Conservation (phyloP, 1,140 invertebrate species). For the Brachionus rotundiformis region DNA sequence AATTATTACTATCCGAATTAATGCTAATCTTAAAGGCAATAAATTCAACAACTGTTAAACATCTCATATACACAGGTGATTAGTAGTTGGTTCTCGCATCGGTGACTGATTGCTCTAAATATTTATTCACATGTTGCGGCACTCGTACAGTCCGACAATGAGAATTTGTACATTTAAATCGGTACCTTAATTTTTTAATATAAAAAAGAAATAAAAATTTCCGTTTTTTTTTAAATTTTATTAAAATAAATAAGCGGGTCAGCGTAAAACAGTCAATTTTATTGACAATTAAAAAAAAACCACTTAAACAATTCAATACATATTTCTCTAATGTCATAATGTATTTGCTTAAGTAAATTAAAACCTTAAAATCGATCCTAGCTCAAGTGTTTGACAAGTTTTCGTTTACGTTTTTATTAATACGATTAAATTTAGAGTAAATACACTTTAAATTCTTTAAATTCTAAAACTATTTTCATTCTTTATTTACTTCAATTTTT, state of each 20-base stretch:
- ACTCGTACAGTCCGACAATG: constrained; percentile 13
- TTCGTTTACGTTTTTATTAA: constrained; percentile 15
- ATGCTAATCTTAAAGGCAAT: not conserved
- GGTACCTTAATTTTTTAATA: constrained; percentile 20
- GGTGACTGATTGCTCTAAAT: constrained; percentile 13
- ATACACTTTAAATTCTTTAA: constrained; percentile 39
- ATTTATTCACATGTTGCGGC: constrained; percentile 33
- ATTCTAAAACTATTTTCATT: not conserved
- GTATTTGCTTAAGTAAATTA: constrained; percentile 43
- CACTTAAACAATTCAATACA: not conserved
- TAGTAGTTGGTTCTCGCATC: not conserved
- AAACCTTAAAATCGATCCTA: constrained; percentile 13
- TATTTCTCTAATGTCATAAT: constrained; percentile 28
- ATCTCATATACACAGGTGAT: constrained; percentile 32
- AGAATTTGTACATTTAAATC: constrained; percentile 9
- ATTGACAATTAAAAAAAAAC: constrained; percentile 10
- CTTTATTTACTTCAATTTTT: not conserved
- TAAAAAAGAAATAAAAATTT: constrained; percentile 29
- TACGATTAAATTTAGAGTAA: constrained; percentile 24
- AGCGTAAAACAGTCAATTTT: not conserved
- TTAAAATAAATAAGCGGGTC: constrained; percentile 31
- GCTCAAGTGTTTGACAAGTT: constrained; percentile 42
- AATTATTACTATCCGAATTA: constrained; percentile 30
- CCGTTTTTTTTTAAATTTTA: constrained; percentile 5
- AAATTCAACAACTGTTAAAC: constrained; percentile 28